phyloP scores from a whole-genome alignment of 2,888 invertebrate genomes.

The Orthosia gracilis region DNA sequence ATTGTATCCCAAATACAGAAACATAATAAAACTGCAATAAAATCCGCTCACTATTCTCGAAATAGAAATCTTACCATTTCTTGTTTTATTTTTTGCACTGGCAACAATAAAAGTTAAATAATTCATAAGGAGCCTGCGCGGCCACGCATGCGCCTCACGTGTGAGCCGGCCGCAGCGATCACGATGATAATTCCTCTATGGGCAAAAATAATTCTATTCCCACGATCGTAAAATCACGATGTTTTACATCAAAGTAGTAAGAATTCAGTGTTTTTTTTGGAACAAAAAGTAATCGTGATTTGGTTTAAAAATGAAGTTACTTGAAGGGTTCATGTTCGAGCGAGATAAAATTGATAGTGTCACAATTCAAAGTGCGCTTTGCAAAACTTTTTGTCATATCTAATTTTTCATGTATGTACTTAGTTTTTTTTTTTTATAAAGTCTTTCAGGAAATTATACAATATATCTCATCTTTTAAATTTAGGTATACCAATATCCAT shows the following conservation, averaged over 20 bases:
- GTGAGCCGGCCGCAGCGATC: constrained; percentile 79
- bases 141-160: constrained; percentile 84
- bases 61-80: constrained; percentile 83
- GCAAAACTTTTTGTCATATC: neutral
- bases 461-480: too few species aligned
- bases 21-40: constrained; percentile 85
- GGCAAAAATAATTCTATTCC: constrained; percentile 86
- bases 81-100: constrained; percentile 83
- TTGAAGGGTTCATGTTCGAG: neutral
- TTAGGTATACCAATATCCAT: neutral
- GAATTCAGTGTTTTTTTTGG: constrained; percentile 48
- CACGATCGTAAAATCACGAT: constrained; percentile 87
- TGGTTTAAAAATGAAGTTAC: constrained; percentile 11
- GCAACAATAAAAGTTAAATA: constrained; percentile 90
- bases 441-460: too few species aligned
- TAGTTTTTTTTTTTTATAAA: too few species aligned
- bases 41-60: constrained; percentile 85
- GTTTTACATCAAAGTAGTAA: constrained; percentile 77
- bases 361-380: neutral
- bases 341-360: neutral
- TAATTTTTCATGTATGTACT: neutral
- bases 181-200: constrained; percentile 80
- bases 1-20: constrained; percentile 86
- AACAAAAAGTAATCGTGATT: constrained; percentile 25
- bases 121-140: constrained; percentile 84